phyloP scores from a whole-genome alignment of 2,797 vertebrate genomes.

The Agapornis canus region DNA sequence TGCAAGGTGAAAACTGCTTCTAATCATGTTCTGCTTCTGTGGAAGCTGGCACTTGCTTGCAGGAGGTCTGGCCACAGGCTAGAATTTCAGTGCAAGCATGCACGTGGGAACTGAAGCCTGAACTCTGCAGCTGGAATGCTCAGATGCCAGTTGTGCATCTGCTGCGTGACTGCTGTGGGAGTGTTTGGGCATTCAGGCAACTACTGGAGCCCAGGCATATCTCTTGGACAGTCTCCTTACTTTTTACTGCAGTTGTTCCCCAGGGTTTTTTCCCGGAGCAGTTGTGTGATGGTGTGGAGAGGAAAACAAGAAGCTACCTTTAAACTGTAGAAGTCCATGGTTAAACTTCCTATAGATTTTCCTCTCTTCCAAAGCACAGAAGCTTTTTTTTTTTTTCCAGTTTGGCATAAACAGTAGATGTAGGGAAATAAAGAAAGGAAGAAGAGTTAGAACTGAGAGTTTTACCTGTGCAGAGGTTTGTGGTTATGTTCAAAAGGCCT shows the following conservation, averaged over 20 bases:
- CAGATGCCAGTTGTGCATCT: neutral
- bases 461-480: neutral
- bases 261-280: too few relatives aligned
- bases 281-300: neutral
- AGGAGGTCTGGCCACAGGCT: neutral
- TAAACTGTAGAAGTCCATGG: neutral
- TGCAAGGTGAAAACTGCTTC: constrained; percentile 9
- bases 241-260: neutral
- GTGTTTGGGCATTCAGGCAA: neutral
- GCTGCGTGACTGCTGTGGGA: fast-evolving
- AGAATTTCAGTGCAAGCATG: neutral
- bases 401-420: neutral
- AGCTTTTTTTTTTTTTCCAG: neutral
- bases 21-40: neutral
- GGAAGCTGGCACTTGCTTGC: neutral
- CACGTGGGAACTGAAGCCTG: fast-evolving
- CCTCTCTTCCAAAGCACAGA: neutral
- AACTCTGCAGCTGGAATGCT: neutral
- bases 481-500: neutral
- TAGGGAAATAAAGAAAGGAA: neutral
- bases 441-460: neutral
- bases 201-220: fast-evolving
- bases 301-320: neutral
- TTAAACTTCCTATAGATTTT: neutral
- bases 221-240: neutral